Conservation (phyloP, 2,113 vertebrate genomes). For the Halcyon senegalensis region DNA sequence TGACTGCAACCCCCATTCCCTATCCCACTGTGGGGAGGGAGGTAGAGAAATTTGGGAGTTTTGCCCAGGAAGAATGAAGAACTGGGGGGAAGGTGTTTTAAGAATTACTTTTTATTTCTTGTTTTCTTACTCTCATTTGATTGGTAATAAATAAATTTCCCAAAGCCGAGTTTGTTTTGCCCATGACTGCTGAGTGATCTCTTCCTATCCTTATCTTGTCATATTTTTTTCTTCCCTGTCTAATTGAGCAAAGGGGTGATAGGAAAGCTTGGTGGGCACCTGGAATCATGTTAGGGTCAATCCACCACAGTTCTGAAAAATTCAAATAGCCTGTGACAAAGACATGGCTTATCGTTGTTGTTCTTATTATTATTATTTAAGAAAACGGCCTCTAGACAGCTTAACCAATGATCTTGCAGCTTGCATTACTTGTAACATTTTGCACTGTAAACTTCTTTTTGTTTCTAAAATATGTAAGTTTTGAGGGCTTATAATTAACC, state of each 20-base stretch:
- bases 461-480: constrained; percentile 60
- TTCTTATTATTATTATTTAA: constrained; percentile 5
- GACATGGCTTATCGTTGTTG: not conserved
- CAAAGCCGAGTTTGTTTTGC: not conserved
- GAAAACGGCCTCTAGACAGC: constrained; percentile 39
- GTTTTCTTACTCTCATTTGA: not conserved
- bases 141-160: not conserved
- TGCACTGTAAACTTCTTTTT: constrained; percentile 25
- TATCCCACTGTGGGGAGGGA: not conserved
- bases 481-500: constrained; percentile 62
- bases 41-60: not conserved
- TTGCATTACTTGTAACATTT: constrained; percentile 57
- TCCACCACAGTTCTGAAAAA: not conserved
- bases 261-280: not conserved
- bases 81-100: rapidly evolving
- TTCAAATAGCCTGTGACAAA: constrained; percentile 2
- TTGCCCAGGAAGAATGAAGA: not conserved
- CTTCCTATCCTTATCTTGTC: not conserved
- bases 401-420: constrained; percentile 33
- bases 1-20: rapidly evolving
- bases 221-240: not conserved
- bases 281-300: not conserved
- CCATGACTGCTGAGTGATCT: not conserved
- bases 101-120: not conserved
- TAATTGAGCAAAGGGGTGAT: not conserved